phyloP scores from a whole-genome alignment of 2,113 vertebrate species.

The Raja brachyura region DNA sequence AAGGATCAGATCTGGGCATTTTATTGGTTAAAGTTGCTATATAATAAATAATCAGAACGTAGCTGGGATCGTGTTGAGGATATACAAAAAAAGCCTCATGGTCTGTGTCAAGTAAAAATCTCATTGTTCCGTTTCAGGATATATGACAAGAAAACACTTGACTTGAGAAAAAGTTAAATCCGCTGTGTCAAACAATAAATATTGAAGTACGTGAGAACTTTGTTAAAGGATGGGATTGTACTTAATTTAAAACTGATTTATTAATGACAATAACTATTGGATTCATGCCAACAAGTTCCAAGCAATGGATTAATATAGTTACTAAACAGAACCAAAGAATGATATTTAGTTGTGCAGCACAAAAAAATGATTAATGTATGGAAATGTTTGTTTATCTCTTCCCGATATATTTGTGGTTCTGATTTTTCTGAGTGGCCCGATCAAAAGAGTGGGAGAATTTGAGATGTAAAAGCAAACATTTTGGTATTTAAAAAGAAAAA shows the following conservation, averaged over 20 bases:
- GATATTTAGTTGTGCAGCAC: neutral
- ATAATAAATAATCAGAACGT: neutral
- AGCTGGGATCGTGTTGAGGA: too few relatives aligned
- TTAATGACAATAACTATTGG: neutral
- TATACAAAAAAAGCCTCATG: neutral
- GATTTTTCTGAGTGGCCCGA: neutral
- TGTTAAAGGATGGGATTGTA: neutral
- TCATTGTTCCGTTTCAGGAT: too few relatives aligned
- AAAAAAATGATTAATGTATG: neutral
- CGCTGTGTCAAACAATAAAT: neutral
- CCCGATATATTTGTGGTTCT: neutral
- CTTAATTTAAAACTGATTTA: neutral
- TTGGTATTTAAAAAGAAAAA: too few relatives aligned
- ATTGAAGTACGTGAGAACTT: neutral
- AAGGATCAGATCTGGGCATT: neutral
- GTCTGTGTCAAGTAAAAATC: neutral
- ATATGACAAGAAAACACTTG: too few relatives aligned
- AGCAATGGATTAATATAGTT: neutral
- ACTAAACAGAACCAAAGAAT: neutral
- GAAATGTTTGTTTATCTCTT: neutral
- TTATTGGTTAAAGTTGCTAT: neutral
- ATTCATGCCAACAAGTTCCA: neutral
- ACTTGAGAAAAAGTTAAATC: neutral
- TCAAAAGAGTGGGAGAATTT: too few relatives aligned
- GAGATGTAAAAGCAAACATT: too few relatives aligned